phyloP scores from a whole-genome alignment of 2,888 invertebrate genomes.

The Ornithoptera alexandrae region DNA sequence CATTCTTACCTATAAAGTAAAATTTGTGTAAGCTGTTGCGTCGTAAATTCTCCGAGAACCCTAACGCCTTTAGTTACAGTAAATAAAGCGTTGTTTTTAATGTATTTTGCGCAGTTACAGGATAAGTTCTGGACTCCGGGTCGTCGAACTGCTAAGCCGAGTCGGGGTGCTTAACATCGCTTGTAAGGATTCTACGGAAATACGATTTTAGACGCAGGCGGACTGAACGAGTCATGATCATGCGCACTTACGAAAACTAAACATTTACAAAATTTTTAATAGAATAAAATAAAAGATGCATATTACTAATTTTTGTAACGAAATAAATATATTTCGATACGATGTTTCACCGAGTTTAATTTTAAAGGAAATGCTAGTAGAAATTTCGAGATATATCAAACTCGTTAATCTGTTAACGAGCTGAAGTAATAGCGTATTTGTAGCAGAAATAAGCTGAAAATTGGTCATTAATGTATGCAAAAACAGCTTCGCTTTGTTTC shows the following conservation, averaged over 20 bases:
- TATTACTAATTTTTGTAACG: background rate
- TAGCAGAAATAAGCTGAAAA: slow-evolving; percentile 43
- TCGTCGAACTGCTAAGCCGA: slow-evolving; percentile 77
- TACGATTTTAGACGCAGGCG: slow-evolving; percentile 72
- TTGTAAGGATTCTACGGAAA: slow-evolving; percentile 80
- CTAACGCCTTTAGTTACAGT: slow-evolving; percentile 36
- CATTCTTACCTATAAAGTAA: slow-evolving; percentile 2
- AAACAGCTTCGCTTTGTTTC: slow-evolving; percentile 47
- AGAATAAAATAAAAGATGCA: background rate
- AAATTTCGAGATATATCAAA: slow-evolving; percentile 33
- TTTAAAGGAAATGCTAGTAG: slow-evolving; percentile 5
- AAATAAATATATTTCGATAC: background rate
- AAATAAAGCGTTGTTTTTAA: slow-evolving; percentile 55
- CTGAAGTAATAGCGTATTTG: slow-evolving; percentile 49
- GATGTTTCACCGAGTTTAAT: slow-evolving; percentile 7
- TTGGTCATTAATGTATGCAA: slow-evolving; percentile 41
- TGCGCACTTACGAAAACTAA: slow-evolving; percentile 31
- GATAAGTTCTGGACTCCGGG: slow-evolving; percentile 64
- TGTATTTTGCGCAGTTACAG: slow-evolving; percentile 47
- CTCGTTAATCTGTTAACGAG: slow-evolving; percentile 55
- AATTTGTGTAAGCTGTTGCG: slow-evolving; percentile 14
- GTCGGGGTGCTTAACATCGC: slow-evolving; percentile 74
- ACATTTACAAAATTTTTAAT: background rate
- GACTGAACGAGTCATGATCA: slow-evolving; percentile 52
- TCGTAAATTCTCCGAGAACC: slow-evolving; percentile 41